Conservation (phyloP, 2,113 vertebrate species). For the Xenopus borealis region DNA sequence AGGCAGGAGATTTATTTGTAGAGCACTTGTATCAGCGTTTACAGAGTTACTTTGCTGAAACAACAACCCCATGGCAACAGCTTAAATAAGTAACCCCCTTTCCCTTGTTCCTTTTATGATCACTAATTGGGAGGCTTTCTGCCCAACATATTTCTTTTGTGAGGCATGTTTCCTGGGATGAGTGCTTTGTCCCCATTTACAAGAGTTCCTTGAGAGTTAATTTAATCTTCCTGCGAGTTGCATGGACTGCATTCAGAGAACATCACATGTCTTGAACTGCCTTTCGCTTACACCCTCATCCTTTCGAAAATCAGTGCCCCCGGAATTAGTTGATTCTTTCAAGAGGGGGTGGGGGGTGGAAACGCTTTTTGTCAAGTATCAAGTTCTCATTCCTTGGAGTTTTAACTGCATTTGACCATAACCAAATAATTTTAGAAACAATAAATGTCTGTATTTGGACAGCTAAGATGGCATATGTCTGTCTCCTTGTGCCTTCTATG, state of each 20-base stretch:
- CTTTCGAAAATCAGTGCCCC: not conserved
- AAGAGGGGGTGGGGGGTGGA: not conserved
- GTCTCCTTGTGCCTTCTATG: not conserved
- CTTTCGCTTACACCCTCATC: not conserved
- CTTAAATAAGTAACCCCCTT: conserved; percentile 28
- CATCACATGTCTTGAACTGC: not conserved
- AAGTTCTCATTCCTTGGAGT: conserved; percentile 4
- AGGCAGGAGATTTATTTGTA: conserved; percentile 25
- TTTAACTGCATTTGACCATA: conserved; percentile 20
- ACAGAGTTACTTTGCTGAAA: conserved; percentile 22
- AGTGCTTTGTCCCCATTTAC: conserved; percentile 25
- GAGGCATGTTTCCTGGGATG: conserved; percentile 30
- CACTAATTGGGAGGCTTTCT: conserved; percentile 34
- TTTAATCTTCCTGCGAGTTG: conserved; percentile 40
- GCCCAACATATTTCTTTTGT: conserved; percentile 27
- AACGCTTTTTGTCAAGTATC: not conserved
- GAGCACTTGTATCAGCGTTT: conserved; percentile 24
- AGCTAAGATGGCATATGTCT: not conserved
- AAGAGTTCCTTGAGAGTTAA: conserved; percentile 38
- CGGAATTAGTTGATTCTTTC: not conserved
- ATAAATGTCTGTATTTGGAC: conserved; percentile 1
- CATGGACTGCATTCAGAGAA: conserved; percentile 15
- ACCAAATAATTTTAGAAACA: conserved; percentile 9
- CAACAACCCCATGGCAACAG: conserved; percentile 19
- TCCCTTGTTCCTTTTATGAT: conserved; percentile 20